Conservation (phyloP, 2,888 invertebrate species). For the Drosophila macrospina region DNA sequence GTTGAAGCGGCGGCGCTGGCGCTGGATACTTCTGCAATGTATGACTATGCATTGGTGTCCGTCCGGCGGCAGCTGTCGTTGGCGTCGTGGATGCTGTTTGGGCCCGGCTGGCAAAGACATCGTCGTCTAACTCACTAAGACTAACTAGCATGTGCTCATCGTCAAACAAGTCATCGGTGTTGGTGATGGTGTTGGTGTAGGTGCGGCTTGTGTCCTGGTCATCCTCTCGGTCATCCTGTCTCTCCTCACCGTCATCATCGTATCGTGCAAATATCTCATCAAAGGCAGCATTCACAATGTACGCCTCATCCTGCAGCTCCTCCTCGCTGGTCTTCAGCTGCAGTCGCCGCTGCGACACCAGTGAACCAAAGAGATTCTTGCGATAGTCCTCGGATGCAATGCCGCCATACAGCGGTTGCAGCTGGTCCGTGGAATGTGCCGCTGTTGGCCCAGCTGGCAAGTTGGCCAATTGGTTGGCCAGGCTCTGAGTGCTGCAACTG, state of each 20-base stretch:
- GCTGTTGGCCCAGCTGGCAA: constrained; percentile 10
- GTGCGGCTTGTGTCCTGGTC: constrained; percentile 34
- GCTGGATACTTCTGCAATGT: constrained; percentile 70
- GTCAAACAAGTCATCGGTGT: constrained; percentile 61
- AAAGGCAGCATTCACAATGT: constrained; percentile 83
- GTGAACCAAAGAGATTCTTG: constrained; percentile 82
- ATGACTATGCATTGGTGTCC: constrained; percentile 75
- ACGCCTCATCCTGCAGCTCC: constrained; percentile 76
- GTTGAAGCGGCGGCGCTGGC: constrained; percentile 65
- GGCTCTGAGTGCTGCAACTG: constrained; percentile 69
- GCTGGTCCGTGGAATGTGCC: constrained; percentile 56
- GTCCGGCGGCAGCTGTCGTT: constrained; percentile 60
- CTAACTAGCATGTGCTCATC: constrained; percentile 78
- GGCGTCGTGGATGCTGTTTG: constrained; percentile 64
- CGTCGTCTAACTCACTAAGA: constrained; percentile 76
- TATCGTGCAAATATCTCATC: constrained; percentile 83
- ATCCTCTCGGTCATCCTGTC: constrained; percentile 54
- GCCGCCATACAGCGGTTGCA: constrained; percentile 59
- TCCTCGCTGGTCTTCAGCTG: constrained; percentile 55
- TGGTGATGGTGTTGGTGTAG: constrained; percentile 43
- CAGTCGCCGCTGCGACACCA: constrained; percentile 37
- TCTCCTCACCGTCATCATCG: constrained; percentile 71
- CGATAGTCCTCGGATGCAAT: constrained; percentile 83
- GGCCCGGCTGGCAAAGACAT: constrained; percentile 69
- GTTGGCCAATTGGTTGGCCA: constrained; percentile 53